Evolutionary conservation across 2,888 invertebrate species (phyloP).

Genomic region (Ophioninae sp.): DNA sequence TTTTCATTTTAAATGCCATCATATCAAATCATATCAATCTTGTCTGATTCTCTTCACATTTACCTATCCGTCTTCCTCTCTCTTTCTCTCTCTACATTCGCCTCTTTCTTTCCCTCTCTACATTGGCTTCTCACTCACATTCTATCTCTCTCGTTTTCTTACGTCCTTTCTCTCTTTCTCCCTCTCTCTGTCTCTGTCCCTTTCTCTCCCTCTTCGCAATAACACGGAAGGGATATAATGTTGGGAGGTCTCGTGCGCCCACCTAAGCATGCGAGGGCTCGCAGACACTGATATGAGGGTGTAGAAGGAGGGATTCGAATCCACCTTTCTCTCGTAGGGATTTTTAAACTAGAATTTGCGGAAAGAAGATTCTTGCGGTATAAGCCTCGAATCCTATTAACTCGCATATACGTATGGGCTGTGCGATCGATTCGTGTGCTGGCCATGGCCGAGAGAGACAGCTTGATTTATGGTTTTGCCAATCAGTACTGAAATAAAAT

Average conservation of each 20-base stretch:
- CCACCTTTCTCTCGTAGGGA: not conserved
- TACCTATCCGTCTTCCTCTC: too few species aligned
- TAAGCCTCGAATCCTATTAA: conserved; percentile 6
- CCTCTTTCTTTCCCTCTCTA: too few species aligned
- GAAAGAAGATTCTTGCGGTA: conserved; percentile 15
- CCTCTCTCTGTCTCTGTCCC: conserved; percentile 32
- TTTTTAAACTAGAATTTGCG: conserved; percentile 29
- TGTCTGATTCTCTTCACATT: too few species aligned
- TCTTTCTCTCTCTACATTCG: too few species aligned
- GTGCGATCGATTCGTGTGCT: conserved; percentile 46
- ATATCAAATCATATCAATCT: too few species aligned
- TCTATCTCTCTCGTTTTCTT: too few species aligned
- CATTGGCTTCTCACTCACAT: too few species aligned
- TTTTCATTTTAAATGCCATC: too few species aligned
- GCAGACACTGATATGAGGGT: conserved; percentile 37
- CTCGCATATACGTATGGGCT: conserved; percentile 9
- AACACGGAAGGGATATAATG: conserved; percentile 54
- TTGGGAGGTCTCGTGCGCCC: conserved; percentile 35
- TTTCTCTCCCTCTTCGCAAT: conserved; percentile 31
- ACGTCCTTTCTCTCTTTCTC: conserved; percentile 13
- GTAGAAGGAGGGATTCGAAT: conserved; percentile 5
- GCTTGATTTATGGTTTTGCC: conserved; percentile 68
- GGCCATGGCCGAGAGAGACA: conserved; percentile 58
- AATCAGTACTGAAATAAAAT: conserved; percentile 67
- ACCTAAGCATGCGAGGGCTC: conserved; percentile 47